Evolutionary conservation across 2,888 invertebrate species (phyloP), one percentile per base, ranked within the genome.

Genomic region (Lasiommata megera): DNA sequence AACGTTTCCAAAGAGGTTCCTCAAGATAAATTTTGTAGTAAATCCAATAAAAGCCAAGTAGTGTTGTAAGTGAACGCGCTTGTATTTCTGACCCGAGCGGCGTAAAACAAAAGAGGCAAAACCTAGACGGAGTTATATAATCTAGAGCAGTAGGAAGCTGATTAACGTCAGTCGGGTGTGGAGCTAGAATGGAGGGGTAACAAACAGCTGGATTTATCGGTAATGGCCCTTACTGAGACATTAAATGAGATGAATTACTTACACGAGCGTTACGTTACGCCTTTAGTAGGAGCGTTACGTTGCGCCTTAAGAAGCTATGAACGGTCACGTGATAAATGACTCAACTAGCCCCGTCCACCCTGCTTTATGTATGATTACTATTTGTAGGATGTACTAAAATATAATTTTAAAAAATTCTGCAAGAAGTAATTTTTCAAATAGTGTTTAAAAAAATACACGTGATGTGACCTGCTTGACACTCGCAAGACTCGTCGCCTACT

Each of bases 181-280:
- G 72, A 74, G 72, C 73, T 68, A 67, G 70, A 64, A 63, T 67
- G 68, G 68, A 68, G 70, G 73, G 69, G 75, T 74, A 73, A 74
- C 80, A 82, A 87, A 84, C 84, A 80, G 72, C 73, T 70, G 73
- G 80, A 88, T 88, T 88, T 87, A 87, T 86, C 76, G 84, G 82
- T 84, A 87, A 84, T 82, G 76, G 80, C 73, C 78, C 76, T 73
- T 70, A 75, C 75, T 73, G 73, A 77, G 80, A 82, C 81, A 76
- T 75, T 79, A 78, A 80, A 77, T 67, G 79, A 77, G 71, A 77
- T 78, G 76, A 77, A 85, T 80, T 80, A 73, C 75, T 74, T 73
- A 71, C 72, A 68, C 73, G 77, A 76, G 81, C 76, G 50, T 55
- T 56, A 46, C 44, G 29, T 48, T 54, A 53, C 57, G 52, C 41